phyloP scores from a whole-genome alignment of 2,113 vertebrate genomes.

The Erythrocebus patas region DNA sequence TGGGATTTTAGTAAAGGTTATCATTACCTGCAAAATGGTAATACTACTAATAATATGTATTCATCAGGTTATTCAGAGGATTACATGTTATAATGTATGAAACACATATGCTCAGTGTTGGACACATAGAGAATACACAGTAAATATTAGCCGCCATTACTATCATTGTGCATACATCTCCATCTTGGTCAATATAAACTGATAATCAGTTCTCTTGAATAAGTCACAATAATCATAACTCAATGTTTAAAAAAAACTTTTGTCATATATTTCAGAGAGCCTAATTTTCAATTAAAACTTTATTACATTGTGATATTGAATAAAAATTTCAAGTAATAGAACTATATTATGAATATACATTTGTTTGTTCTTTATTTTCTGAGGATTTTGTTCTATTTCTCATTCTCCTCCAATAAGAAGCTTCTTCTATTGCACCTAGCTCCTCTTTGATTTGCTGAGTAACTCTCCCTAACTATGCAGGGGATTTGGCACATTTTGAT shows the following conservation, averaged over 20 bases:
- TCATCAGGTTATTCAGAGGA: background rate
- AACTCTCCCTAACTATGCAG: background rate
- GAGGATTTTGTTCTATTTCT: background rate
- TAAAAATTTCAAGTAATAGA: background rate
- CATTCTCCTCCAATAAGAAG: background rate
- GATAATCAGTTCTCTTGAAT: background rate
- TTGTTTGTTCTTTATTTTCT: background rate
- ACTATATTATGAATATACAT: background rate
- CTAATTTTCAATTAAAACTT: background rate
- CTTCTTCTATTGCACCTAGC: background rate
- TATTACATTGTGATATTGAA: background rate
- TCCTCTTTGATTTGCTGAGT: background rate
- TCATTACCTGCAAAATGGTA: background rate
- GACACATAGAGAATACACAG: background rate
- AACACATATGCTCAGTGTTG: background rate
- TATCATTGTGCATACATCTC: background rate
- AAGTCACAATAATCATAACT: background rate
- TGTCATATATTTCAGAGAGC: background rate
- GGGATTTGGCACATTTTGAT: background rate
- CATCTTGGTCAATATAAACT: background rate
- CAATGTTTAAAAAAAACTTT: background rate
- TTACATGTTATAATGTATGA: background rate
- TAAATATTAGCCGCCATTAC: background rate
- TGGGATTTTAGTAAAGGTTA: background rate
- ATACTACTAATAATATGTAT: background rate